Evolutionary conservation across 2,888 invertebrate genomes (phyloP).

Genomic region (Hyalella azteca): DNA sequence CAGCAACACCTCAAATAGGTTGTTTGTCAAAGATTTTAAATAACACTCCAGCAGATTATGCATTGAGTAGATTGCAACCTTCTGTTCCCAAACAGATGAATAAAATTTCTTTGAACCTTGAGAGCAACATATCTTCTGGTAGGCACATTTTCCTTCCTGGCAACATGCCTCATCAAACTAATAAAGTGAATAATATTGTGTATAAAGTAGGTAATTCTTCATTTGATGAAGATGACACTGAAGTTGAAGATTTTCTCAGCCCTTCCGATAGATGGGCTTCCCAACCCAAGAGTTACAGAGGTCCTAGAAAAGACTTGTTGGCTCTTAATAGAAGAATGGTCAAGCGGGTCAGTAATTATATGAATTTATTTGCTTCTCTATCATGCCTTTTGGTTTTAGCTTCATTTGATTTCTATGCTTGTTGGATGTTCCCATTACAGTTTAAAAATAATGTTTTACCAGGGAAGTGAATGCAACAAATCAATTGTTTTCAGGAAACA

Average conservation of each 20-base stretch:
- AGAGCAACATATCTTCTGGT: not conserved
- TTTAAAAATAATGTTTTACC: no score
- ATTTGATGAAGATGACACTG: slow-evolving; percentile 50
- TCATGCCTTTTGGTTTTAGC: no score
- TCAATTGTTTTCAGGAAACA: no score
- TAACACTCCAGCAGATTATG: not conserved
- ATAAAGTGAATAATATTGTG: not conserved
- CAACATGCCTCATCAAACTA: not conserved
- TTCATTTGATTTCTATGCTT: no score
- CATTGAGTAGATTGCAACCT: not conserved
- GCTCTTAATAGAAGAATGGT: slow-evolving; percentile 21
- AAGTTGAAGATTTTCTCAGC: slow-evolving; percentile 45
- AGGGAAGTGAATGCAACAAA: no score
- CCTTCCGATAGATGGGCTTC: slow-evolving; percentile 51
- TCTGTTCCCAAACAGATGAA: not conserved
- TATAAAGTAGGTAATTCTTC: slow-evolving; percentile 56
- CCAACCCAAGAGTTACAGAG: slow-evolving; percentile 55
- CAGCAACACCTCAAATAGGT: no score
- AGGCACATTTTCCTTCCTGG: not conserved
- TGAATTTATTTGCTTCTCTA: no score
- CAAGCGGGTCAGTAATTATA: slow-evolving; percentile 22
- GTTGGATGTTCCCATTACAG: no score
- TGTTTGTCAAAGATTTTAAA: not conserved
- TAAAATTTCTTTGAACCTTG: no score
- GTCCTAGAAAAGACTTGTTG: slow-evolving; percentile 42